These are phyloP conservation scores for Brienomyrus longianalis DNA, from an alignment of 2,113 vertebrate genomes.

Conservation along the genomic window DNA sequence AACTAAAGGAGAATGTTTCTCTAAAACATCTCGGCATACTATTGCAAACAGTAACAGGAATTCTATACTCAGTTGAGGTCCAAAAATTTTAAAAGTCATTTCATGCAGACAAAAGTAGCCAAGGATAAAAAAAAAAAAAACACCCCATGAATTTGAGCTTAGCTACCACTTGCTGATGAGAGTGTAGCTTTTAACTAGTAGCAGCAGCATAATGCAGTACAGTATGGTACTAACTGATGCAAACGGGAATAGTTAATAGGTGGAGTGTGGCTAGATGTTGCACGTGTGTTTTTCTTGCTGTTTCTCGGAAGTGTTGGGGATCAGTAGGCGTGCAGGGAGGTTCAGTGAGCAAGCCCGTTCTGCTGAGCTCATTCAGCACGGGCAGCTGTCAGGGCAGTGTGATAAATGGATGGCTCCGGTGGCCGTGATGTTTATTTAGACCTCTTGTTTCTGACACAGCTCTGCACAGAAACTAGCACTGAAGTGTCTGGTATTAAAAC, in stretches of 20 bases:
- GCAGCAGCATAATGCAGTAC: neutral
- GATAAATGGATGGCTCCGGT: constrained; percentile 73
- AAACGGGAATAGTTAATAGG: neutral
- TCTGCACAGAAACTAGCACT: neutral
- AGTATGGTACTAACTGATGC: neutral
- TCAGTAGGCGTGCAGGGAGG: constrained; percentile 36
- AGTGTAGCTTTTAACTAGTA: neutral
- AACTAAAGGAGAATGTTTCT: neutral
- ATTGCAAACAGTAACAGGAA: neutral
- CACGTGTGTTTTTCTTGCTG: neutral
- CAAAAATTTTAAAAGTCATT: neutral
- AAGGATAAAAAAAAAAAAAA: neutral
- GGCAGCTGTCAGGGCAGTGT: constrained; percentile 61
- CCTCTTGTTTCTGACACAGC: constrained; percentile 68
- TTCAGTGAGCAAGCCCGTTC: constrained; percentile 47
- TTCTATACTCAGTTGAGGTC: neutral
- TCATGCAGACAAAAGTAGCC: neutral
- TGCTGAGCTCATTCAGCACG: constrained; percentile 42
- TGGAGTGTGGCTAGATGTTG: neutral
- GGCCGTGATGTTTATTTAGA: constrained; percentile 72
- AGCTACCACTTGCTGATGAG: neutral
- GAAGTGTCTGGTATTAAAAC: constrained; percentile 65
- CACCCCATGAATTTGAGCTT: neutral
- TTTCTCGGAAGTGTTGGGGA: neutral
- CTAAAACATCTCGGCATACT: neutral